Base-by-base conservation (phyloP, 2,113 vertebrate species). In the Ceuthmochares aereus region DNA sequence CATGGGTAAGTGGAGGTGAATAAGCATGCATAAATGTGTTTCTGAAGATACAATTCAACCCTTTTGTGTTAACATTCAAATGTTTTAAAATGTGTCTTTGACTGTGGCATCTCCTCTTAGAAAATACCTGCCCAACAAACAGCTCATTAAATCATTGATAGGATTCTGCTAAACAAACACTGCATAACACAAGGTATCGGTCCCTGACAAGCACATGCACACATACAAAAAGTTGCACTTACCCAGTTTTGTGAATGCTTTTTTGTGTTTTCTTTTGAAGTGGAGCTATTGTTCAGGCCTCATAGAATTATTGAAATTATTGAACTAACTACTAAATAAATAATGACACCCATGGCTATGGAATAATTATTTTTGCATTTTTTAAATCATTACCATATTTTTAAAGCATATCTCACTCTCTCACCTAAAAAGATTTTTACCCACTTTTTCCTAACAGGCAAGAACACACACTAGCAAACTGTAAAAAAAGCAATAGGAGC, bases 141-240 rank as follows among this genome's bases (percentile, higher is more conserved):
- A 95, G 52, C 84, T 97, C 75, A 90, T 97, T 91, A 95, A 95
- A 90, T 90, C 92, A 75, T 78, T 87, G 82, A 76, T 94, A 93
- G 70, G 56, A n/a, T 72, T 93, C 68, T 81, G 66, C 55, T 93
- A 85, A 95, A 69, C 52, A 90, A 84, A 83, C 42, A 59, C 32
- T 62, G 64, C 25, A 7, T 91, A 91, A 80, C n/a, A 70, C 30
- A 80, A 60, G 56, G 9, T 75, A 83, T 25, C 45, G 37, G 42
- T 76, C 49, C 17, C 64, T 64, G 51, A 89, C 69, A 89, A 62
- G 60, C 23, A 47, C 34, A 8, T 22, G 34, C 45, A 36, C 16
- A 49, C 47, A 49, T 7, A 7, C 34, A 49, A 45, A 55, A 90
- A 60, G 40, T 86, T 94, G 34, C 21, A 15, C 29, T 94, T 89